Percentiles rank a stretch among this genome's conserved stretches.
These are phyloP conservation scores for Diuraphis noxia DNA, from an alignment of 1,140 invertebrate genomes.

Conservation along the genomic window DNA sequence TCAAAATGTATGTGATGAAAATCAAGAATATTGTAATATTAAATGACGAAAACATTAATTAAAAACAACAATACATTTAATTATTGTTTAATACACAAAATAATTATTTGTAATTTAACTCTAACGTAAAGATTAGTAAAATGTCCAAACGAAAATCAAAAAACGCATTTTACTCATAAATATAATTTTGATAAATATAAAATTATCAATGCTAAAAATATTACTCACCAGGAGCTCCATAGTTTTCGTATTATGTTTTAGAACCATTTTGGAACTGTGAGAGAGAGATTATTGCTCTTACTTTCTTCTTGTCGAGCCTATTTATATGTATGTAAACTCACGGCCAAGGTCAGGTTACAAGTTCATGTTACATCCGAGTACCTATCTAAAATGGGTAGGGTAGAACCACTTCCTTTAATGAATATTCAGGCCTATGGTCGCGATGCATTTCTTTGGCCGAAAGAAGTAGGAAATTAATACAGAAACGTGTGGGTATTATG, in stretches of 20 bases:
- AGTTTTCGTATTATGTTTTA: neutral
- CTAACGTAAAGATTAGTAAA: neutral
- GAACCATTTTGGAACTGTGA: neutral
- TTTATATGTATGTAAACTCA: conserved; percentile 39
- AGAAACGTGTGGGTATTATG: neutral
- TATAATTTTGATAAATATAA: neutral
- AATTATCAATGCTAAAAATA: neutral
- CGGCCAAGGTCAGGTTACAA: conserved; percentile 30
- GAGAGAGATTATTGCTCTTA: conserved; percentile 51
- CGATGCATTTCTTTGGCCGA: neutral
- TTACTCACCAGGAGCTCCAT: conserved; percentile 15
- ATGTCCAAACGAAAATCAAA: neutral
- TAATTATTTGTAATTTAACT: neutral
- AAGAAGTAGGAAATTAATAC: conserved; percentile 14
- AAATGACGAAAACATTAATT: neutral
- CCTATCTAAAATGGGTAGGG: neutral
- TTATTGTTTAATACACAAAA: neutral
- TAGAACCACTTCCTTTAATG: conserved; percentile 8
- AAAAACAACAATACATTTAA: neutral
- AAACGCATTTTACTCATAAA: neutral
- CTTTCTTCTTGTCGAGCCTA: conserved; percentile 41
- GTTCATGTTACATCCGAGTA: conserved; percentile 21
- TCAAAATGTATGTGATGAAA: neutral
- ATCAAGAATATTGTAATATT: neutral
- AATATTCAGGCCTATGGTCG: neutral